A percentile compares a stretch with the other conserved stretches of the same genome.
Conservation (phyloP, 2,113 vertebrate genomes). For the Zingel zingel region DNA sequence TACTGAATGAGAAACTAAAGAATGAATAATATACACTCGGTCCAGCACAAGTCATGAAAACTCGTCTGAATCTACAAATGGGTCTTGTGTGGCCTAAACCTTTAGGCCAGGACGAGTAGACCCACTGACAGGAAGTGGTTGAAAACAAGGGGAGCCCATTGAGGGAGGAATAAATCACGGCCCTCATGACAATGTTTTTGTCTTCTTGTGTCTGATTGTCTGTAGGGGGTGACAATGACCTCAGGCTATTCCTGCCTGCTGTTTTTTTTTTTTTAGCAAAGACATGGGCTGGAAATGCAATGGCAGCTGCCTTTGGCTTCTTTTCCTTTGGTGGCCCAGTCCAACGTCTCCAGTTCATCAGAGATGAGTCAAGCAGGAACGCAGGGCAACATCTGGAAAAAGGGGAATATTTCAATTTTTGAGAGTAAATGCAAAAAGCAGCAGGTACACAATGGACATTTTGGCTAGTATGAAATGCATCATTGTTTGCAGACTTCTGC, state of each 20-base stretch:
- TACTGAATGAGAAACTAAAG: neutral
- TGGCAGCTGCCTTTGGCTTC: conserved; percentile 65
- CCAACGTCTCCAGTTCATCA: conserved; percentile 70
- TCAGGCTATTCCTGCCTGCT: conserved; percentile 51
- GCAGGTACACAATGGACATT: conserved; percentile 79
- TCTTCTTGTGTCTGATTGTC: conserved; percentile 55
- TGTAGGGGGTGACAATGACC: conserved; percentile 62
- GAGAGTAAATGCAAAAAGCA: conserved; percentile 81
- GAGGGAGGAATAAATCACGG: conserved; percentile 67
- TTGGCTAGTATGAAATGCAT: conserved; percentile 69
- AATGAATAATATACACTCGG: neutral
- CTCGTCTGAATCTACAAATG: conserved; percentile 1
- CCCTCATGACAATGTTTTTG: conserved; percentile 62
- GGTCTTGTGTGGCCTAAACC: conserved; percentile 18
- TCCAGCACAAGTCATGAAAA: conserved; percentile 21
- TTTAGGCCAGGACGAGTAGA: conserved; percentile 31
- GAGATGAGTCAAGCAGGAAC: conserved; percentile 69
- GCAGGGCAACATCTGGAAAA: conserved; percentile 81
- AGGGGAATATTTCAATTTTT: conserved; percentile 55
- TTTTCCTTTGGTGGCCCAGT: conserved; percentile 53
- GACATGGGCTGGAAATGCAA: conserved; percentile 57
- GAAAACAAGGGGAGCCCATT: conserved; percentile 71
- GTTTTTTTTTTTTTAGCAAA: conserved; percentile 59
- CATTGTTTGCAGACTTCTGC: conserved; percentile 64
- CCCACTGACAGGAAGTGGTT: conserved; percentile 68